A percentile compares a stretch with the other conserved stretches of the same genome.
phyloP scores from a whole-genome alignment of 2,888 invertebrate genomes.

The Zhengitettix transpicula region DNA sequence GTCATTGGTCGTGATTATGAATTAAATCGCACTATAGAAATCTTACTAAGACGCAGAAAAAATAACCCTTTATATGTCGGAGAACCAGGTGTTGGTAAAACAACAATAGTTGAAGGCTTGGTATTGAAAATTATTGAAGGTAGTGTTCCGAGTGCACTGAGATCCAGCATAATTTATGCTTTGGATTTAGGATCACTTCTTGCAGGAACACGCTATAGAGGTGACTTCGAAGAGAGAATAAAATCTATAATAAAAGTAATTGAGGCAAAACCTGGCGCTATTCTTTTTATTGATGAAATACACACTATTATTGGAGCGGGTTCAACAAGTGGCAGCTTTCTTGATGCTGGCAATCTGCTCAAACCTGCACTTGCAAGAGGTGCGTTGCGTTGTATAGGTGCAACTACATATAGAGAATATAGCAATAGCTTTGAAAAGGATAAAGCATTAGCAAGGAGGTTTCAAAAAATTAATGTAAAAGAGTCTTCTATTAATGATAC shows the following conservation, averaged over 20 bases:
- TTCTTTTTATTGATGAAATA: conserved; percentile 19
- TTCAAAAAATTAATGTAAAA: conserved; percentile 14
- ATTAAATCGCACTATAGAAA: too few species aligned
- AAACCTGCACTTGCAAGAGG: conserved; percentile 16
- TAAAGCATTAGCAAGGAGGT: conserved; percentile 14
- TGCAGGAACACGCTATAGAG: conserved; percentile 14
- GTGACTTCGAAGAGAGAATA: conserved; percentile 17
- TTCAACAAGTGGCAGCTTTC: conserved; percentile 7
- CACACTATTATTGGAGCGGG: conserved; percentile 18
- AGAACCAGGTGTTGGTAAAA: too few species aligned
- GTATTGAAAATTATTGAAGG: too few species aligned
- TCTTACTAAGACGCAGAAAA: too few species aligned
- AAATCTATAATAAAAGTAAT: conserved; percentile 15
- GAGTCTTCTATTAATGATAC: conserved; percentile 12
- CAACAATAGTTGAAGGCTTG: too few species aligned
- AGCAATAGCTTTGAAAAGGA: conserved; percentile 16
- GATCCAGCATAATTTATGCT: too few species aligned
- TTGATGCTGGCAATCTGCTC: conserved; percentile 17
- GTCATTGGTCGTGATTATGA: too few species aligned
- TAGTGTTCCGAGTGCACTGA: too few species aligned
- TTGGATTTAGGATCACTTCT: too few species aligned
- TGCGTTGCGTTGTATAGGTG: conserved; percentile 14
- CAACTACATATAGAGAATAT: conserved; percentile 17
- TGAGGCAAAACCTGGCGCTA: conserved; percentile 2
- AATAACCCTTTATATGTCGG: too few species aligned